These are phyloP conservation scores for Ceratotherium simum DNA, from an alignment of 2,113 vertebrate species.

Conservation along the genomic window DNA sequence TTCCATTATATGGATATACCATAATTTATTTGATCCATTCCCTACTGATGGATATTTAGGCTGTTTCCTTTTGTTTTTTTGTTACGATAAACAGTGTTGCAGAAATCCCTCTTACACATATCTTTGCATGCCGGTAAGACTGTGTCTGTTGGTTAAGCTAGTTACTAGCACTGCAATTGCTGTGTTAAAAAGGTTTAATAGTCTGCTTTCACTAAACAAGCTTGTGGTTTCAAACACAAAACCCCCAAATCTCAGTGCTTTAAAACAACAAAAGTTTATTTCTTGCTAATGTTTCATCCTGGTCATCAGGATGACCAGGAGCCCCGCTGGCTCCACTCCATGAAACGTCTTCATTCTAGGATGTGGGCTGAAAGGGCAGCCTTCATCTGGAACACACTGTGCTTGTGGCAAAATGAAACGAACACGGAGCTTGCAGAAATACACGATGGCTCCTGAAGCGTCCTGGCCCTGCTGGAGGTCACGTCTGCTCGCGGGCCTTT, in stretches of 20 bases:
- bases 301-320: rapidly evolving
- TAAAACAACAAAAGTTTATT: rapidly evolving
- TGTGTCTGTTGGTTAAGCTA: not conserved
- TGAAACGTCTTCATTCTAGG: rapidly evolving
- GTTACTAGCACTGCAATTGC: not conserved
- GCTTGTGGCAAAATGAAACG: too few species aligned
- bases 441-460: rapidly evolving
- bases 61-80: not conserved
- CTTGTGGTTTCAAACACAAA: not conserved
- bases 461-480: rapidly evolving
- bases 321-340: rapidly evolving
- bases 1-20: not conserved
- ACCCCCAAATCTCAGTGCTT: not conserved
- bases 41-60: not conserved
- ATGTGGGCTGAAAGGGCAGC: not conserved
- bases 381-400: rapidly evolving
- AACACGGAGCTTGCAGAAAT: not conserved
- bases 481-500: rapidly evolving
- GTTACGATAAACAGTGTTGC: not conserved
- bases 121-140: not conserved
- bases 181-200: too few species aligned
- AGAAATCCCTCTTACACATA: rapidly evolving
- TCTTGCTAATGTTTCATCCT: not conserved
- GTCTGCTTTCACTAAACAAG: not conserved
- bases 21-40: not conserved